A percentile compares a stretch with the other conserved stretches of the same genome.
Conservation (phyloP, 1,140 invertebrate genomes). For the Drosophila persimilis region DNA sequence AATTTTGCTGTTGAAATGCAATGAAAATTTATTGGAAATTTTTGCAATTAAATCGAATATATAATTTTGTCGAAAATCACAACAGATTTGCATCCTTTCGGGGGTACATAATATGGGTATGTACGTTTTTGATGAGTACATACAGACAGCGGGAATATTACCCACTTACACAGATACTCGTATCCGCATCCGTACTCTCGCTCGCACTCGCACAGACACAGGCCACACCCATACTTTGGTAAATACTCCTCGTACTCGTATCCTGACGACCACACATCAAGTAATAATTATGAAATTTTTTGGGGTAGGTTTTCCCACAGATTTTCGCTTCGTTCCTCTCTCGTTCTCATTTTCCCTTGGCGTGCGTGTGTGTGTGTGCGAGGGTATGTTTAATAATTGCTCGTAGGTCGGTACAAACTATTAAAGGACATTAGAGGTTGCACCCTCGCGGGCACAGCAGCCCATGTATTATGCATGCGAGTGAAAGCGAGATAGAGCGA, state of each 20-base stretch:
- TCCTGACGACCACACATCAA: constrained; percentile 67
- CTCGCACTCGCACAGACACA: not conserved
- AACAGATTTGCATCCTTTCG: too few relatives aligned
- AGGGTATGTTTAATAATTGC: constrained; percentile 43
- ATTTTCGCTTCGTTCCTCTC: constrained; percentile 7
- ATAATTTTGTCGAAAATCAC: too few relatives aligned
- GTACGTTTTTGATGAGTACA: too few relatives aligned
- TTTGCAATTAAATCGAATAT: too few relatives aligned
- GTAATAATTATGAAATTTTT: constrained; percentile 68
- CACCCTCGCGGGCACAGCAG: constrained; percentile 52
- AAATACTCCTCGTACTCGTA: not conserved
- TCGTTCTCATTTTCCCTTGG: not conserved
- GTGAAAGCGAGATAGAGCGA: constrained; percentile 18
- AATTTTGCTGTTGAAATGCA: too few relatives aligned
- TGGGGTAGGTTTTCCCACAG: constrained; percentile 65
- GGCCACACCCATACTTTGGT: constrained; percentile 40
- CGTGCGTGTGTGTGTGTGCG: not conserved
- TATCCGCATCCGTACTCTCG: too few relatives aligned
- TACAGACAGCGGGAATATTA: constrained; percentile 14
- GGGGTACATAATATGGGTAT: too few relatives aligned
- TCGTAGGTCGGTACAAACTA: constrained; percentile 57
- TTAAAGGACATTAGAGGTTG: constrained; percentile 70
- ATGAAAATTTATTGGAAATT: too few relatives aligned
- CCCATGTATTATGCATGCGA: constrained; percentile 21
- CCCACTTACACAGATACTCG: not conserved